Base-by-base conservation (phyloP, 2,113 vertebrate species). In the Amazona vittata region DNA sequence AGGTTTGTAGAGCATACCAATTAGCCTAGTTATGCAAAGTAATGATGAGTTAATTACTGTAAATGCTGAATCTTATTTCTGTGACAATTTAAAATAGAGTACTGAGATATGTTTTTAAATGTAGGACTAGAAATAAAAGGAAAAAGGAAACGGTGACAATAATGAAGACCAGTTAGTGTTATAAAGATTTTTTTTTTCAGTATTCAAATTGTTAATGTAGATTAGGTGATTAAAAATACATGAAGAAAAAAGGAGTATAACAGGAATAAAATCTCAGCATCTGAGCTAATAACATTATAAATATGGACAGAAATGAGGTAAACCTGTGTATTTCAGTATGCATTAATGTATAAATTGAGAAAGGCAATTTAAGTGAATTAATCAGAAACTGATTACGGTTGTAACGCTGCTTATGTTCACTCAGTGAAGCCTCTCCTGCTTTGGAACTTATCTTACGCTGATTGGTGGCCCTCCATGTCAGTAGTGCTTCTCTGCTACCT, bases 41-140 rank as follows among this genome's bases (percentile, higher is more conserved):
- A 98, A 98, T 98, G 98, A 98, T 96, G 97, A 98, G 96, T 98
- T 98, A 98, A 98, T 98, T 98, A 89, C 93, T 94, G 70, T 97
- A 98, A 97, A 97, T 96, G 96, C 94, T 89, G 93, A 97, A 89
- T 96, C 83, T 82, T 98, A 89, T 95, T 84, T 98, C 94, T 96
- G 88, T 98, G 96, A 97, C 97, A 97, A 97, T 97, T 97, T 97
- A 93, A 97, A 96, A 95, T 92, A 95, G 73, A 82, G 75, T 80
- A 44, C 86, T 37, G 89, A 94, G 88, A 76, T 96, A 87, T 89
- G 55, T 63, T 71, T 88, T 16, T 11, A 25, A 59, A 81, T 28
- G 28, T 28, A 17, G 68, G 43, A 76, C 60, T 63, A 86, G 70
- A 64, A 86, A 64, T 73, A 59, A 64, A 91, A 25, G 57, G 52